Conservation (phyloP, 92 coral and sea anemone genomes). For the Virgularia gustaviana region DNA sequence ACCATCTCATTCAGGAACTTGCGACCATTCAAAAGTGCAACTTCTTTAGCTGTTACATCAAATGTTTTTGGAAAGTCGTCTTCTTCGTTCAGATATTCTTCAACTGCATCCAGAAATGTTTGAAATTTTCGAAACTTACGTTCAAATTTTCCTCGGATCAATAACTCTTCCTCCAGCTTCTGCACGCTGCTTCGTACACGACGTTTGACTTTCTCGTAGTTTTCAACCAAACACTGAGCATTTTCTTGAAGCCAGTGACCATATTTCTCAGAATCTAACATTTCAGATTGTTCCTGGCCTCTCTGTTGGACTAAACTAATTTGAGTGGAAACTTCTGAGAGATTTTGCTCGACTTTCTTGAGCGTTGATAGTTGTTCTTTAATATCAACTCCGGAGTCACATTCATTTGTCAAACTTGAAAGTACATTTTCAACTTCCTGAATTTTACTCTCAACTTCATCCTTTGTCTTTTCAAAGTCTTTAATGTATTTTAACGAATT, state of each 20-base stretch:
- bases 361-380: constrained; percentile 2
- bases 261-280: constrained; percentile 17
- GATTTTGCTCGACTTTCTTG: constrained; percentile 4
- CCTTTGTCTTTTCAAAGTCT: constrained; percentile 33
- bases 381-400: not conserved
- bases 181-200: constrained; percentile 46
- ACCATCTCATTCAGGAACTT: constrained; percentile 22
- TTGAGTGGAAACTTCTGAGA: constrained; percentile 8
- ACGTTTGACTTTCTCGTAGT: constrained; percentile 53
- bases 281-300: constrained; percentile 7
- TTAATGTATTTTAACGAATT: constrained; percentile 16
- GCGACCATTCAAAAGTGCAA: constrained; percentile 22
- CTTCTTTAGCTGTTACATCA: constrained; percentile 47
- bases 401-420: constrained; percentile 25
- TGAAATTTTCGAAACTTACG: constrained; percentile 21
- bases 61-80: constrained; percentile 37
- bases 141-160: constrained; percentile 47
- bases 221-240: constrained; percentile 18
- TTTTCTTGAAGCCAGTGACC: constrained; percentile 35
- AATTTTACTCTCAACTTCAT: constrained; percentile 35
- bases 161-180: constrained; percentile 48
- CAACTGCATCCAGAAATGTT: constrained; percentile 15
- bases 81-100: constrained; percentile 34
- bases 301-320: constrained; percentile 14
- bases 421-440: constrained; percentile 33